phyloP scores from a whole-genome alignment of 2,797 vertebrate genomes.

The Spatula versicolor region DNA sequence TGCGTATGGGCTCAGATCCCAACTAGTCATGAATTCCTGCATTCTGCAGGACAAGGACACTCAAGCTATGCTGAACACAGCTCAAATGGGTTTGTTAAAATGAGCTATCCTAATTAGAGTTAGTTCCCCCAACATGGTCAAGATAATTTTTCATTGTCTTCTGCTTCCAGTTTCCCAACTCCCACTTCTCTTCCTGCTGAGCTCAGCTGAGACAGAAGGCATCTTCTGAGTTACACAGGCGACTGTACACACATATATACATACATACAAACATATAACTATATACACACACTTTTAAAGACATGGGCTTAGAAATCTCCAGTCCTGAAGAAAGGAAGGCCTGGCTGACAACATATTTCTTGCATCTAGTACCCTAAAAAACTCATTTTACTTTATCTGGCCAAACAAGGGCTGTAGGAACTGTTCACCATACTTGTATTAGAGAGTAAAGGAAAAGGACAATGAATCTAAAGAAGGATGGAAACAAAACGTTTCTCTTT shows the following conservation, averaged over 20 bases:
- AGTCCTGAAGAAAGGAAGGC: not conserved
- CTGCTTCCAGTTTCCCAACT: not conserved
- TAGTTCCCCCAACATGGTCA: fast-evolving
- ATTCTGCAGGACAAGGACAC: not conserved
- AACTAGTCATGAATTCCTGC: fast-evolving
- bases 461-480: not conserved
- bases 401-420: not conserved
- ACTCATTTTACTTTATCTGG: not conserved
- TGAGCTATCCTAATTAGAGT: not conserved
- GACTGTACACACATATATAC: not conserved
- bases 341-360: not conserved
- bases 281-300: not conserved
- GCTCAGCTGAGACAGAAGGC: not conserved
- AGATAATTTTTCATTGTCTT: not conserved
- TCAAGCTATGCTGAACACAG: not conserved
- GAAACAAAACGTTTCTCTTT: not conserved
- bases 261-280: fast-evolving
- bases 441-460: not conserved
- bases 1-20: not conserved
- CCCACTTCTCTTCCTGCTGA: not conserved
- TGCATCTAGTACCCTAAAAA: not conserved
- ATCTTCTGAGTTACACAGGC: not conserved
- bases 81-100: not conserved
- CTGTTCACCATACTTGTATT: not conserved
- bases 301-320: not conserved